A percentile compares a stretch with the other conserved stretches of the same genome.
Evolutionary conservation across 2,888 invertebrate genomes (phyloP).

Genomic region (Clepsis dumicolana): DNA sequence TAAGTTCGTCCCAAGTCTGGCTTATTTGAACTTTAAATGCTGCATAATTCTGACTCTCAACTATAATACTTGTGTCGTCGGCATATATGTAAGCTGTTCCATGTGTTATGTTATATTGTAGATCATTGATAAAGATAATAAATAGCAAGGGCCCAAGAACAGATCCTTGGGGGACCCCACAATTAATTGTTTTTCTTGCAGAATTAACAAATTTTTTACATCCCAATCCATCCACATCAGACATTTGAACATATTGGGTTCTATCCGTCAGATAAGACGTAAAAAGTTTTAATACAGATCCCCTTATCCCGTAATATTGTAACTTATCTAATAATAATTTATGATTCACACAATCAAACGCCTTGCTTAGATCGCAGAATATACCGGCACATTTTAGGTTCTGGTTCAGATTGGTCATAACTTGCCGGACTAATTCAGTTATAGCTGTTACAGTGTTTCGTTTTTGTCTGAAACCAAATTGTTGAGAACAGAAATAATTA

Average conservation of each 20-base stretch:
- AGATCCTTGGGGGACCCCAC: constrained; percentile 20
- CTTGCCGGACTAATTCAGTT: not conserved
- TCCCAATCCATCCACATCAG: not conserved
- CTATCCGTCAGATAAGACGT: constrained; percentile 1
- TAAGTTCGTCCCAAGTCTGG: not conserved
- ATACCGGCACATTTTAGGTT: not conserved
- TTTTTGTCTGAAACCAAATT: constrained; percentile 6
- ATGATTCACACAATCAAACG: constrained; percentile 12
- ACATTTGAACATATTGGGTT: constrained; percentile 51
- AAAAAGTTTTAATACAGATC: not conserved
- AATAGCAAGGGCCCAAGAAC: constrained; percentile 6
- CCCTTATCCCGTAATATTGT: constrained; percentile 7
- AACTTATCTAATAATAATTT: constrained; percentile 3
- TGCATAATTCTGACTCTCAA: not conserved
- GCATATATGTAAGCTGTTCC: not conserved
- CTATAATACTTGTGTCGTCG: not conserved
- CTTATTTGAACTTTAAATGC: not conserved
- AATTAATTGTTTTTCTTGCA: not conserved
- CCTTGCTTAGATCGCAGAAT: constrained; percentile 17
- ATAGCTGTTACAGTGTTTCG: constrained; percentile 4
- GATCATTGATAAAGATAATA: constrained; percentile 7
- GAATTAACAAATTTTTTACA: not conserved
- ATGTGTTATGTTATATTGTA: not conserved
- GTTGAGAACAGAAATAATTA: constrained; percentile 3
- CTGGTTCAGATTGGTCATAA: not conserved